A percentile compares a stretch with the other conserved stretches of the same genome.
Conservation (phyloP, 2,888 invertebrate genomes). For the Cephus pygmeus region DNA sequence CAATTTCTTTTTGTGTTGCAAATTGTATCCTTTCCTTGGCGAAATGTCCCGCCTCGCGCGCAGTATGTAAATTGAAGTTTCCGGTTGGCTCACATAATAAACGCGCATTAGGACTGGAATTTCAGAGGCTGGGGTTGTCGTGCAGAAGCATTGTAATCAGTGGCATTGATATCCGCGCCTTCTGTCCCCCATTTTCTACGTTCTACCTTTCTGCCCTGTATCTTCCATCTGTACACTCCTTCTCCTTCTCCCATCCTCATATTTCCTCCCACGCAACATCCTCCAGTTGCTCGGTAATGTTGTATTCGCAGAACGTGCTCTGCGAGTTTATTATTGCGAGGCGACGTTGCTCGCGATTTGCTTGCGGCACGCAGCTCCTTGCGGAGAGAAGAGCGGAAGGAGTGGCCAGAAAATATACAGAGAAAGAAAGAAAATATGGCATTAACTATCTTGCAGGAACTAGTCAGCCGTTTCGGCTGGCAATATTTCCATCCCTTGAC, state of each 20-base stretch:
- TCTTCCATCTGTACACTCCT: slow-evolving; percentile 4
- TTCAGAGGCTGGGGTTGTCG: slow-evolving; percentile 15
- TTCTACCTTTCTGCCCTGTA: slow-evolving; percentile 16
- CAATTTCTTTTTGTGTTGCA: slow-evolving; percentile 23
- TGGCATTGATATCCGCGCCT: slow-evolving; percentile 30
- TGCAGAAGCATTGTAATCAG: slow-evolving; percentile 32
- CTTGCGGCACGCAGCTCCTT: neutral
- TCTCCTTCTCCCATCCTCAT: slow-evolving; percentile 2
- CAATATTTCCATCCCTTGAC: too few relatives aligned
- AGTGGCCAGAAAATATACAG: neutral
- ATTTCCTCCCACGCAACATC: too few relatives aligned
- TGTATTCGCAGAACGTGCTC: slow-evolving; percentile 4
- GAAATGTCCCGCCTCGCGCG: slow-evolving; percentile 14
- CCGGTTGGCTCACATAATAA: slow-evolving; percentile 37
- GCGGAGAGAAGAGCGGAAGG: neutral
- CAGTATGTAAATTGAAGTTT: slow-evolving; percentile 36
- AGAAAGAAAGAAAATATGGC: neutral
- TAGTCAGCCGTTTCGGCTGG: too few relatives aligned
- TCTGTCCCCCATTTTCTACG: slow-evolving; percentile 6
- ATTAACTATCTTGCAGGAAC: too few relatives aligned
- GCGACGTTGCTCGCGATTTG: neutral
- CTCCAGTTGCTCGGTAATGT: neutral
- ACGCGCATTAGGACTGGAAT: slow-evolving; percentile 34
- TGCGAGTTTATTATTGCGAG: neutral
- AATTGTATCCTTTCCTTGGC: slow-evolving; percentile 27